Base-by-base conservation (phyloP, 2,113 vertebrate genomes). In the Microcebus tavaratra region DNA sequence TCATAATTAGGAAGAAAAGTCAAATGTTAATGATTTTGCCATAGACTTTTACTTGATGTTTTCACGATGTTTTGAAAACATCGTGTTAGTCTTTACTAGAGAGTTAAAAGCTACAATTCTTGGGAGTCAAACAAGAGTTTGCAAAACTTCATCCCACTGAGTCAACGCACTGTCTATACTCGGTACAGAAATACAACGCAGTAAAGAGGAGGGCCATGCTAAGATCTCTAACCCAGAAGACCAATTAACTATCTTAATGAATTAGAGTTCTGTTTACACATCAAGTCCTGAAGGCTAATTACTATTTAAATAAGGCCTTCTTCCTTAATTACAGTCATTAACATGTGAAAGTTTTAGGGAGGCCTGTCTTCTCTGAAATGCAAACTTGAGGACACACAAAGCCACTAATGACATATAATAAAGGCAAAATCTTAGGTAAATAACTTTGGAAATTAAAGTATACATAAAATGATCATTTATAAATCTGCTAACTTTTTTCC, bases 301-400 rank as follows among this genome's bases (percentile, higher is more conserved):
- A 94, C 95, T 97, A 90, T 96, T 96, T 97, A 97, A 98, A 94
- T 96, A 94, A 90, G 70, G 45, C 95, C 88, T 94, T 91, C 96
- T 87, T 29, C 91, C 76, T 97, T 98, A 97, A 98, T 97, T 94
- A 97, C 42, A 96, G 89, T 61, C 94, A 65, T 97, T 82, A 84
- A 75, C 87, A 68, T 78, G 91, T 97, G 95, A 96, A 98, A 95
- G 89, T 97, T 94, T 91, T 67, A 34, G 36, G 83, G 75, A 95
- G 65, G 12, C 29, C 68, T 86, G 12, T 53, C 96, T 95, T 91
- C 42, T 50, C 83, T 61, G 59, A 87, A 92, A 96, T 13, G 55
- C 80, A 96, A 88, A 96, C 57, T 88, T 94, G 34, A 89, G 34
- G 75, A 72, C n/a, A 34, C 27, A n/a, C 50, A 79, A 85, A 82